Percentiles rank a stretch among this genome's conserved stretches.
phyloP scores from a whole-genome alignment of 2,113 vertebrate species.

The Caloenas nicobarica region DNA sequence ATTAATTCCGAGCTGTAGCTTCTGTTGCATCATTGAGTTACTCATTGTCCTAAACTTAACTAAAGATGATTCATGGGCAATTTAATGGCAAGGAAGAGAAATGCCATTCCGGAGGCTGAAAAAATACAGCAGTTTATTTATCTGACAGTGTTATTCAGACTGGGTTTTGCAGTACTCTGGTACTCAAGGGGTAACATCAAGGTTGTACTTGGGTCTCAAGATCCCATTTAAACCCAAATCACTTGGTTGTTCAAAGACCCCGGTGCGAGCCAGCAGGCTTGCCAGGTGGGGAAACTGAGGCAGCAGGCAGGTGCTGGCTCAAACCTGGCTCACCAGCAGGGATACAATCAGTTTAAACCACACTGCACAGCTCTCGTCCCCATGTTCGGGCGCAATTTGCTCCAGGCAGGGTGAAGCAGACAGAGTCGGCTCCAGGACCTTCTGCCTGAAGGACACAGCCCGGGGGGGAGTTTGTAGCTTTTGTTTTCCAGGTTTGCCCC shows the following conservation, averaged over 20 bases:
- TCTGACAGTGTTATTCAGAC: background rate
- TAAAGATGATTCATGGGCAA: slow-evolving; percentile 14
- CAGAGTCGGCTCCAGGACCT: background rate
- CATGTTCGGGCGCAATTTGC: background rate
- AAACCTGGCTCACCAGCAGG: background rate
- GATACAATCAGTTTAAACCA: background rate
- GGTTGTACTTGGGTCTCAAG: background rate
- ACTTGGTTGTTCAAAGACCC: background rate
- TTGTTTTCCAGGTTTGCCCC: background rate
- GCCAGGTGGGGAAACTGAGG: background rate
- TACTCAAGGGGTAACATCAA: background rate
- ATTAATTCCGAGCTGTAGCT: background rate
- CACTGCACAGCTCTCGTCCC: background rate
- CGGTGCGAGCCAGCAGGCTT: background rate
- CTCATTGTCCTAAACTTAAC: slow-evolving; percentile 28
- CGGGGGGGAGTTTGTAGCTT: background rate
- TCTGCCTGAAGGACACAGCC: background rate
- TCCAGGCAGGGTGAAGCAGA: background rate
- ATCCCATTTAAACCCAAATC: background rate
- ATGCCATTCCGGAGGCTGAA: background rate
- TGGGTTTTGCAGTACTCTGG: background rate
- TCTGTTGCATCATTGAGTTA: slow-evolving; percentile 22
- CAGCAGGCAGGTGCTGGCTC: background rate
- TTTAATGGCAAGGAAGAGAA: background rate
- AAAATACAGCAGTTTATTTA: background rate